Conservation (phyloP, 2,888 invertebrate genomes). For the Bembecia ichneumoniformis region DNA sequence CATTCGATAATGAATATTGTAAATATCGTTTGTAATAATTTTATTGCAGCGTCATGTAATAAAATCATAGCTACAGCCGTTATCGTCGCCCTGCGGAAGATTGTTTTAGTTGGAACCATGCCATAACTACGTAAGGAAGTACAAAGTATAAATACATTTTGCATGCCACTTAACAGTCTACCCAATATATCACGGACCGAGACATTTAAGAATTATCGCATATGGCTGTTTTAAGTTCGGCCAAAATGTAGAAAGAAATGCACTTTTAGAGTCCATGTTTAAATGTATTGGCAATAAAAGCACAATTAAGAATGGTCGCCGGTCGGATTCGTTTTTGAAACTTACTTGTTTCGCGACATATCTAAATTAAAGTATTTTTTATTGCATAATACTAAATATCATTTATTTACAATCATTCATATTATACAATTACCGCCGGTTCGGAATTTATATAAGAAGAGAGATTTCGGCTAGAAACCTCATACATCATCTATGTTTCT, state of each 20-base stretch:
- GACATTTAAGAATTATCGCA: conserved; percentile 36
- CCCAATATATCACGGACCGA: conserved; percentile 47
- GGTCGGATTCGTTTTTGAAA: too few species aligned
- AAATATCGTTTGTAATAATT: conserved; percentile 40
- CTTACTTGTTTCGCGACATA: too few species aligned
- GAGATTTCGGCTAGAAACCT: too few species aligned
- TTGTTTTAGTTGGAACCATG: conserved; percentile 65
- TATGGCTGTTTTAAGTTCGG: conserved; percentile 3
- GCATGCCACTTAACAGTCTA: conserved; percentile 67
- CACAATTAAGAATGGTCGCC: not conserved
- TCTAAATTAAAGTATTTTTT: too few species aligned
- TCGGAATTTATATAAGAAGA: too few species aligned
- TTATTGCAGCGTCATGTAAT: conserved; percentile 50
- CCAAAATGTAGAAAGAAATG: conserved; percentile 14
- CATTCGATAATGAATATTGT: not conserved
- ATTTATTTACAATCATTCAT: too few species aligned
- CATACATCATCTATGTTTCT: too few species aligned
- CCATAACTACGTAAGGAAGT: conserved; percentile 68
- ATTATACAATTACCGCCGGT: too few species aligned
- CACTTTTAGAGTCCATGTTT: not conserved
- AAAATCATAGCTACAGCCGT: conserved; percentile 47
- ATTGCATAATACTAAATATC: too few species aligned
- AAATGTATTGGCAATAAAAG: not conserved
- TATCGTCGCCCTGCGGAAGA: conserved; percentile 58
- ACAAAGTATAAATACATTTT: conserved; percentile 69